Evolutionary conservation across 2,113 vertebrate genomes (phyloP).

Genomic region (Garra rufa): DNA sequence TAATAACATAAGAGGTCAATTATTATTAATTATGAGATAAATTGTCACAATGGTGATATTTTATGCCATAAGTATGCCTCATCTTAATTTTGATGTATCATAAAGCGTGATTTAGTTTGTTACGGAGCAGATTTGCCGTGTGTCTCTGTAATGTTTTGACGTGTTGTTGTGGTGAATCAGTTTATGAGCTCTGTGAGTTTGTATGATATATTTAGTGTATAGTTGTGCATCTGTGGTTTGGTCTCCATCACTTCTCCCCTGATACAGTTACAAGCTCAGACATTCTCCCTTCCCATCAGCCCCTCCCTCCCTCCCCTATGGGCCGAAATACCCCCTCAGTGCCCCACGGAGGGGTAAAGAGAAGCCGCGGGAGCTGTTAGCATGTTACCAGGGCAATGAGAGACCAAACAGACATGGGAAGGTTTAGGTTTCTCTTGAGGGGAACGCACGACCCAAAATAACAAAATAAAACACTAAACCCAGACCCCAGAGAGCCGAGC

Average conservation of each 20-base stretch:
- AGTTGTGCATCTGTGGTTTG: neutral
- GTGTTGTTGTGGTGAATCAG: neutral
- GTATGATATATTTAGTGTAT: slow-evolving; percentile 9
- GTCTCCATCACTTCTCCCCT: slow-evolving; percentile 33
- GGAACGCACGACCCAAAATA: neutral
- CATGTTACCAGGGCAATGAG: slow-evolving; percentile 45
- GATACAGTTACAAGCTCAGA: slow-evolving; percentile 15
- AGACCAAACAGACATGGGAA: slow-evolving; percentile 46
- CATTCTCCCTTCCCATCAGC: slow-evolving; percentile 17
- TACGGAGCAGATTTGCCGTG: too few relatives aligned
- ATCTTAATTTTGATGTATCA: too few relatives aligned
- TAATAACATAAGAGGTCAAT: too few relatives aligned
- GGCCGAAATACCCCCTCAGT: neutral
- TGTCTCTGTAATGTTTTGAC: neutral
- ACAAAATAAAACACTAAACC: neutral
- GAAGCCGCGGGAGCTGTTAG: slow-evolving; percentile 32
- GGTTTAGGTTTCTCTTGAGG: slow-evolving; percentile 41
- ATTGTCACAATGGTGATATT: neutral
- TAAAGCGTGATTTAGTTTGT: too few relatives aligned
- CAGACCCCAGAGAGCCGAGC: neutral
- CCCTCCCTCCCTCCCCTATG: too few relatives aligned
- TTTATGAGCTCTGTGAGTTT: neutral
- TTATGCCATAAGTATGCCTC: too few relatives aligned
- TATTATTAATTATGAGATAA: neutral
- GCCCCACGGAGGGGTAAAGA: neutral